A percentile compares a stretch with the other conserved stretches of the same genome.
These are phyloP conservation scores for Barypeithes pellucidus DNA, from an alignment of 2,888 invertebrate genomes.

Conservation along the genomic window DNA sequence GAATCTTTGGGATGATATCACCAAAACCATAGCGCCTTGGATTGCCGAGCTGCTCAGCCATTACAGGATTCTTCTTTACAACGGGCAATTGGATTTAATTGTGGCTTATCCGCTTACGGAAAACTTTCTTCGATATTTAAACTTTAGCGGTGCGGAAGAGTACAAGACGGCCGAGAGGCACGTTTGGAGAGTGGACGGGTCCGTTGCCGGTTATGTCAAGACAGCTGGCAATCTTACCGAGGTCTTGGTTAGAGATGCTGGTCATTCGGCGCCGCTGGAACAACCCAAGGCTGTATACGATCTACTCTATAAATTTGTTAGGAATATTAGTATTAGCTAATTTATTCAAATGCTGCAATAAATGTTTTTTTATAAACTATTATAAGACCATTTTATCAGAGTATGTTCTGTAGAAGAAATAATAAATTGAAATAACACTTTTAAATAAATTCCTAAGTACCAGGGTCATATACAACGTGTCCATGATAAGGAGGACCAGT, in stretches of 20 bases:
- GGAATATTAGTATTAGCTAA: conserved; percentile 44
- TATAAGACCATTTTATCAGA: no score
- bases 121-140: conserved; percentile 80
- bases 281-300: conserved; percentile 83
- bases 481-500: no score
- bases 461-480: no score
- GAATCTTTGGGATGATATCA: conserved; percentile 74
- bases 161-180: conserved; percentile 78
- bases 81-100: conserved; percentile 91
- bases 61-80: conserved; percentile 85
- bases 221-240: conserved; percentile 80
- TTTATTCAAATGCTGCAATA: neutral
- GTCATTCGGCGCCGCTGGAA: conserved; percentile 86
- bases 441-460: no score
- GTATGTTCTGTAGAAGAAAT: no score
- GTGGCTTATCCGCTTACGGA: conserved; percentile 88
- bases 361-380: no score
- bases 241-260: conserved; percentile 83
- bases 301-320: conserved; percentile 72
- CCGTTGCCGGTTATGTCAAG: conserved; percentile 83
- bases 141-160: conserved; percentile 77
- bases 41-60: conserved; percentile 75
- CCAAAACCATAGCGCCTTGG: conserved; percentile 57
- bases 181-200: conserved; percentile 78
- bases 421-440: no score